These are phyloP conservation scores for Linepithema humile DNA, from an alignment of 1,140 invertebrate species.

Conservation along the genomic window DNA sequence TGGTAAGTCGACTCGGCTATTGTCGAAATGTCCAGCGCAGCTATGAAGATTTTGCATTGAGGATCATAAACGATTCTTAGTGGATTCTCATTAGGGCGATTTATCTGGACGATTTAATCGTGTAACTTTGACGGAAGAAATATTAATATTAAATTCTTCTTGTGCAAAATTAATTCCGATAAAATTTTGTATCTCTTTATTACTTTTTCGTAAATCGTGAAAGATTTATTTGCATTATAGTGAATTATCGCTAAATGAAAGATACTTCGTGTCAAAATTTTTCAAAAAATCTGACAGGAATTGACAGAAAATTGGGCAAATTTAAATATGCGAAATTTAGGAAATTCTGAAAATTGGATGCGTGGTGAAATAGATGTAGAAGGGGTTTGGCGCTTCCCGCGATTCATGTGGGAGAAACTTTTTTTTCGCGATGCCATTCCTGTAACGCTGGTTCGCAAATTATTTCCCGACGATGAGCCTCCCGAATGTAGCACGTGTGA, in stretches of 20 bases:
- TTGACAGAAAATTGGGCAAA: not conserved
- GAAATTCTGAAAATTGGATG: not conserved
- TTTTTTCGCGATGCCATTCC: slow-evolving; percentile 25
- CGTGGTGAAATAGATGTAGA: slow-evolving; percentile 21
- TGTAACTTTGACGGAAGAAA: not conserved
- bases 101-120: not conserved
- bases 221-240: not conserved
- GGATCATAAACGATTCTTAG: not conserved
- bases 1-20: slow-evolving; percentile 37
- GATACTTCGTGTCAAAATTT: not conserved
- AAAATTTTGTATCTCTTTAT: too few relatives aligned
- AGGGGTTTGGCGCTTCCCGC: not conserved
- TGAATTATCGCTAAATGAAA: not conserved
- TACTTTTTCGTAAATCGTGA: not conserved
- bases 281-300: not conserved
- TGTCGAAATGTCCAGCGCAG: slow-evolving; percentile 47
- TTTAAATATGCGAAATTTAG: too few relatives aligned
- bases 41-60: slow-evolving; percentile 35
- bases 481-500: slow-evolving; percentile 38
- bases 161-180: too few relatives aligned
- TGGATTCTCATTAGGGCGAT: not conserved
- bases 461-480: slow-evolving; percentile 47
- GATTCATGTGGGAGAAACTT: slow-evolving; percentile 27
- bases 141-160: not conserved
- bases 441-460: slow-evolving; percentile 46